A percentile compares a stretch with the other conserved stretches of the same genome.
Conservation (phyloP, 2,888 invertebrate species). For the Priocnemis perturbator region DNA sequence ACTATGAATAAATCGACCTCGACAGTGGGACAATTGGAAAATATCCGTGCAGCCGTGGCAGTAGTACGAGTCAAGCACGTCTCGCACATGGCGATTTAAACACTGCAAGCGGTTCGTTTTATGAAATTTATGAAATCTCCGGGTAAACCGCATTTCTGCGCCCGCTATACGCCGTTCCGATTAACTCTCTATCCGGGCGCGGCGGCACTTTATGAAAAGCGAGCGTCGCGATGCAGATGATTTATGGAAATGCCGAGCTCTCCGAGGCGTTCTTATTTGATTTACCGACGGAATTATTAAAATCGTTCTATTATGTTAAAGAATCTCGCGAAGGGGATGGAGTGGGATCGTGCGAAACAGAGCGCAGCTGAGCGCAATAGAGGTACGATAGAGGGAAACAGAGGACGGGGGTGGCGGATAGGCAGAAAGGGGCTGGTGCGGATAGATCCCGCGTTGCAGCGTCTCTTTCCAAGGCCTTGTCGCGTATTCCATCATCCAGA, state of each 20-base stretch:
- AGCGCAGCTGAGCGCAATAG: background rate
- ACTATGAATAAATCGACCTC: too few species aligned
- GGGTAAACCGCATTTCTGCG: too few species aligned
- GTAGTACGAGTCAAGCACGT: too few species aligned
- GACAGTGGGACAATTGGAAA: too few species aligned
- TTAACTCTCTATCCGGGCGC: background rate
- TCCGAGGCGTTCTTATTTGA: constrained; percentile 13
- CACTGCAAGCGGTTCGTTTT: too few species aligned
- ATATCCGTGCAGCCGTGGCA: too few species aligned
- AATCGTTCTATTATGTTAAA: constrained; percentile 41
- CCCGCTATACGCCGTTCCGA: too few species aligned
- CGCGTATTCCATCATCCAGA: constrained; percentile 32
- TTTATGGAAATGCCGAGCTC: constrained; percentile 8
- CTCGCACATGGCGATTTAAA: too few species aligned
- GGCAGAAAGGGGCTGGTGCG: constrained; percentile 12
- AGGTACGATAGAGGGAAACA: constrained; percentile 5
- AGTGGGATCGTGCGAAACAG: too few species aligned
- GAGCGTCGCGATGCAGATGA: constrained; percentile 15
- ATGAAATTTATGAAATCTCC: too few species aligned
- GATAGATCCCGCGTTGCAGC: constrained; percentile 21
- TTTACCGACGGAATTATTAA: constrained; percentile 33
- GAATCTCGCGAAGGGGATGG: background rate
- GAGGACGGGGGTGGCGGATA: too few species aligned
- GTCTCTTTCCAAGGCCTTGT: constrained; percentile 17
- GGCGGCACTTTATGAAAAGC: constrained; percentile 27